Evolutionary conservation across 1,140 invertebrate species (phyloP).

Genomic region (Procambarus clarkii): DNA sequence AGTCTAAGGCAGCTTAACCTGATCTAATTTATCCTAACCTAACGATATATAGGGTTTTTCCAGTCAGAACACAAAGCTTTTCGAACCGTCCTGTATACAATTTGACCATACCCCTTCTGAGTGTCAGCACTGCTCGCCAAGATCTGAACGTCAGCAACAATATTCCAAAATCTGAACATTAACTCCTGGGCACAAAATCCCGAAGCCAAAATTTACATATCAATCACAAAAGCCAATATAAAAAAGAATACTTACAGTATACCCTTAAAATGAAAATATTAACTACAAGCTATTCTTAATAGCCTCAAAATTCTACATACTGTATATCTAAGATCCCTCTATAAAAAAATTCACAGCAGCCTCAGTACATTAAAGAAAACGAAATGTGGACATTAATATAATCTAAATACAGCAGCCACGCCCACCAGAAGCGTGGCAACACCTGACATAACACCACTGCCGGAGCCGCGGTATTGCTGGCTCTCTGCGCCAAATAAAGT

Average conservation of each 20-base stretch:
- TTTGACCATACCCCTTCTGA: not conserved
- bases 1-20: too few relatives aligned
- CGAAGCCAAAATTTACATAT: not conserved
- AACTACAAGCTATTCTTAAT: not conserved
- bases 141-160: not conserved
- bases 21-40: too few relatives aligned
- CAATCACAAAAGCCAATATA: not conserved
- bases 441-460: not conserved
- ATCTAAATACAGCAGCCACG: not conserved
- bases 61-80: too few relatives aligned
- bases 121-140: not conserved
- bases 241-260: not conserved
- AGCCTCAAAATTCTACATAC: not conserved
- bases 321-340: not conserved
- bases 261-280: not conserved
- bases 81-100: too few relatives aligned
- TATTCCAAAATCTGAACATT: not conserved
- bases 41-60: too few relatives aligned
- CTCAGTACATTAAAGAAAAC: not conserved
- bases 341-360: not conserved
- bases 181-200: not conserved
- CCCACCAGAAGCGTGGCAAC: not conserved
- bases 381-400: not conserved
- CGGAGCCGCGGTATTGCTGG: constrained; percentile 31
- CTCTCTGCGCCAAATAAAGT: constrained; percentile 30